phyloP scores from a whole-genome alignment of 2,888 invertebrate species.

The Catocala nupta region DNA sequence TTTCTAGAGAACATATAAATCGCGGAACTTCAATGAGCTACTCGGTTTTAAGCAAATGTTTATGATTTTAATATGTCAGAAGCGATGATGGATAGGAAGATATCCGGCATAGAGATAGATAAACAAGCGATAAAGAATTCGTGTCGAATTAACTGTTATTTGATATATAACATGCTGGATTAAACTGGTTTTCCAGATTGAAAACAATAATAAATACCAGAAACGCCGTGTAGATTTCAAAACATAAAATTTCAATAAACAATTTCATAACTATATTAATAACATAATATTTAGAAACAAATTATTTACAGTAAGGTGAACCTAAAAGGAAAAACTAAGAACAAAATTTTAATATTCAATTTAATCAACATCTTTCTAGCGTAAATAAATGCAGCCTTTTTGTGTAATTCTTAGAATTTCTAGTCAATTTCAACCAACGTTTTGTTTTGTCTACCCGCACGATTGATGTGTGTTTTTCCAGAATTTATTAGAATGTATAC shows the following conservation, averaged over 20 bases:
- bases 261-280: no score
- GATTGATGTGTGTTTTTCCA: slow-evolving; percentile 8
- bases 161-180: background rate
- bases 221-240: background rate
- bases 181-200: no score
- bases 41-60: slow-evolving; percentile 52
- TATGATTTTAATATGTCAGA: slow-evolving; percentile 44
- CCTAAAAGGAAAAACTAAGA: no score
- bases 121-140: background rate
- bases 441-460: slow-evolving; percentile 9
- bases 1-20: slow-evolving; percentile 66
- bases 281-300: no score
- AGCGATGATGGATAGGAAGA: slow-evolving; percentile 22
- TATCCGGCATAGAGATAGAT: slow-evolving; percentile 5
- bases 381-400: background rate
- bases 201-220: no score
- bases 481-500: slow-evolving; percentile 10
- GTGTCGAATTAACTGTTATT: slow-evolving; percentile 1
- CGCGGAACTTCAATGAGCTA: slow-evolving; percentile 48
- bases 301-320: no score
- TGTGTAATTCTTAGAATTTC: background rate
- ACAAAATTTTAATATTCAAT: no score
- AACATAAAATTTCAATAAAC: background rate
- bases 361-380: background rate
- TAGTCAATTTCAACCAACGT: background rate